Evolutionary conservation across 1,140 invertebrate species (phyloP), one percentile per base, ranked within the genome.

Genomic region (Rhysida immarginata): DNA sequence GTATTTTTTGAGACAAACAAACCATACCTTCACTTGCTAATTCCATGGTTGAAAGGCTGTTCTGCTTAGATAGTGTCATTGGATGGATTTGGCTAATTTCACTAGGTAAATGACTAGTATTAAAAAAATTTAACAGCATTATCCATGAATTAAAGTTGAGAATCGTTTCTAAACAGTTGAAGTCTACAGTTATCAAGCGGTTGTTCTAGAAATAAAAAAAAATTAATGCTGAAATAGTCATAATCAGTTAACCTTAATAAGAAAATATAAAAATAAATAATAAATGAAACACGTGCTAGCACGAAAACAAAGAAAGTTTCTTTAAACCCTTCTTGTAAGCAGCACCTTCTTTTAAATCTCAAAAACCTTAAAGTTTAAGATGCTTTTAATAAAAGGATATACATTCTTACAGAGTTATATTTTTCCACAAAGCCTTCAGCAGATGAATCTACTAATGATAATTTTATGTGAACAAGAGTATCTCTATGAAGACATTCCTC

Each of bases 71-170:
- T 8, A 35, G 29, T 48, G 13, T 48, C 45, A 21, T 48, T 48
- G 45, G 45, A 48, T 48, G 45, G 5, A n/a, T n/a, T n/a, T n/a
- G n/a, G n/a, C n/a, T n/a, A n/a, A n/a, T n/a, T n/a, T n/a, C n/a
- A n/a, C 20, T n/a, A n/a, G n/a, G n/a, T n/a, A n/a, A n/a, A 25
- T 43, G n/a, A 11, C 26, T 21, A 26, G 16, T 24, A 46, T 71
- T 72, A 27, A 96, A 87, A 67, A 96, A 95, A 69, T 96, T 91
- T 13, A 96, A 75, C 11, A 96, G 80, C 2, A 92, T 82, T 59
- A 93, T 87, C 92, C 91, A 96, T 23, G 90, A 90, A 65, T 94
- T 68, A 18, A 92, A 82, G 67, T 88, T 95, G 23, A 96, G 79
- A 13, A 88, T 81, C 26, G 94, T 74, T 65, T 95, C 90, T 44